Evolutionary conservation across 2,888 invertebrate genomes (phyloP).

Genomic region (Exocentrus adspersus): DNA sequence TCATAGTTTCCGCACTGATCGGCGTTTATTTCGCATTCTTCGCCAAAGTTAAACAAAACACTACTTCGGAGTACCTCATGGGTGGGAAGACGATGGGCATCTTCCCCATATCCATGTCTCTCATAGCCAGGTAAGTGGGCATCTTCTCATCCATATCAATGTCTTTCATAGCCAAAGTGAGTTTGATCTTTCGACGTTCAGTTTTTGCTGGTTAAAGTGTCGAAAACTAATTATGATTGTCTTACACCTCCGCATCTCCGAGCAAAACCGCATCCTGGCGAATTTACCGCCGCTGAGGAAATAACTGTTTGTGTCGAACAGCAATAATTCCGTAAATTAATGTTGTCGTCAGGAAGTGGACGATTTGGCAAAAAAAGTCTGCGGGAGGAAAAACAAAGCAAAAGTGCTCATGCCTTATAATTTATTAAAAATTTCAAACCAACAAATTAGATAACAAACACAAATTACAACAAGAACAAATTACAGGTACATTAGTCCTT

Average conservation of each 20-base stretch:
- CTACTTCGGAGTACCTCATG: slow-evolving; percentile 77
- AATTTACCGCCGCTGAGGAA: neutral
- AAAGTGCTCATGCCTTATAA: too few relatives aligned
- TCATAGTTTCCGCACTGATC: slow-evolving; percentile 72
- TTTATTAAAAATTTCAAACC: too few relatives aligned
- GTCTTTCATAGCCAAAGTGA: too few relatives aligned
- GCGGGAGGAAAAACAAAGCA: neutral
- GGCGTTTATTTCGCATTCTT: slow-evolving; percentile 79
- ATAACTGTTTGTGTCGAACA: neutral
- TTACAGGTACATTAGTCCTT: neutral
- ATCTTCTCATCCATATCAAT: too few relatives aligned
- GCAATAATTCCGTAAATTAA: neutral
- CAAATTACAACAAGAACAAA: neutral
- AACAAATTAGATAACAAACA: neutral
- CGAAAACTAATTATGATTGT: too few relatives aligned
- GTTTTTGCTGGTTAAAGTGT: too few relatives aligned
- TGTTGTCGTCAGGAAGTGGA: neutral
- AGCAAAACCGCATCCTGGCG: too few relatives aligned
- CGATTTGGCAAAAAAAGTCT: neutral
- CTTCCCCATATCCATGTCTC: slow-evolving; percentile 80
- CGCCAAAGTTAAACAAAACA: slow-evolving; percentile 74
- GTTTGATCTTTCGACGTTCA: too few relatives aligned
- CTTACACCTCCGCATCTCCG: too few relatives aligned
- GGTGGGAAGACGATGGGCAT: slow-evolving; percentile 83
- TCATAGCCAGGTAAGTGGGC: slow-evolving; percentile 75